Conservation (phyloP, 2,797 vertebrate genomes). For the Uromys caudimaculatus region DNA sequence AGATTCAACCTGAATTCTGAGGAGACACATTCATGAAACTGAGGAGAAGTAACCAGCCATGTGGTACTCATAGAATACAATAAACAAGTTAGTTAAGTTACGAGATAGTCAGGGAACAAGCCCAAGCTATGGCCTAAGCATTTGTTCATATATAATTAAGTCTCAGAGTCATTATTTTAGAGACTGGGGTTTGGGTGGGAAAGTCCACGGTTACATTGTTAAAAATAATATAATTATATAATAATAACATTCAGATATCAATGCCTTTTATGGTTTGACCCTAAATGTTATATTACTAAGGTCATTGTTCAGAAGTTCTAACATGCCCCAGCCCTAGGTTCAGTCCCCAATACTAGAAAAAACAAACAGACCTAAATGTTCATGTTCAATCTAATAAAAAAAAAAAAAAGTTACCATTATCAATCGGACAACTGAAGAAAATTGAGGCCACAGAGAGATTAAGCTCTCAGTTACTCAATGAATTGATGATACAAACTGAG, state of each 20-base stretch:
- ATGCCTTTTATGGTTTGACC: background rate
- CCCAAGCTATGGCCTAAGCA: background rate
- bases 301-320: background rate
- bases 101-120: background rate
- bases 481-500: background rate
- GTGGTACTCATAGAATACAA: background rate
- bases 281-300: background rate
- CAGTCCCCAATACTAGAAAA: background rate
- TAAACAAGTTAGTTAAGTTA: background rate
- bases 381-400: background rate
- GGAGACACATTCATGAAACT: background rate
- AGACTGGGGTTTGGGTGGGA: background rate
- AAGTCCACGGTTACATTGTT: background rate
- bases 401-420: slow-evolving; percentile 18
- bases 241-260: slow-evolving; percentile 24
- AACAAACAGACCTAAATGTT: background rate
- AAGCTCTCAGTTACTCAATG: background rate
- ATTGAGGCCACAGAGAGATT: background rate
- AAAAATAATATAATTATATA: slow-evolving; percentile 15
- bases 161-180: background rate
- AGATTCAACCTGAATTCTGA: background rate
- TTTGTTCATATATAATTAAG: background rate
- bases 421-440: background rate
- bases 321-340: background rate
- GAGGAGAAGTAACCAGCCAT: background rate